These are phyloP conservation scores for Ypsolopha sequella DNA, from an alignment of 2,888 invertebrate species.

Conservation along the genomic window DNA sequence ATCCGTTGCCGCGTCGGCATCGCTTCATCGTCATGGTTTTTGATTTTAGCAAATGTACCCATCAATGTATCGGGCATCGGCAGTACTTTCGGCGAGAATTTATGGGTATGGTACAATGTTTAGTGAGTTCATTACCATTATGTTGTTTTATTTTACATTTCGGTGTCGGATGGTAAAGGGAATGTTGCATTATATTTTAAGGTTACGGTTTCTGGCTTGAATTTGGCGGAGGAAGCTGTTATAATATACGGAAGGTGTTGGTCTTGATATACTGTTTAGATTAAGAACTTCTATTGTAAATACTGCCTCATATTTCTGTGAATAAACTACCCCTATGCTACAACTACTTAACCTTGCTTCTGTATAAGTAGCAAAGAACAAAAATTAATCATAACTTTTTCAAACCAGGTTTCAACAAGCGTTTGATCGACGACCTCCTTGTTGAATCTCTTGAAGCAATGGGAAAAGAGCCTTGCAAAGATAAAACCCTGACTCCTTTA, in stretches of 20 bases:
- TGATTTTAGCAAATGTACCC: conserved; percentile 43
- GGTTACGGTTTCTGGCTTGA: background rate
- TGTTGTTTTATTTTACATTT: conserved; percentile 40
- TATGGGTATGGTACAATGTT: conserved; percentile 32
- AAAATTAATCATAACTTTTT: conserved; percentile 11
- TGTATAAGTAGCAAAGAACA: no score
- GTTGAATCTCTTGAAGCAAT: conserved; percentile 83
- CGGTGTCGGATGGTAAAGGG: conserved; percentile 49
- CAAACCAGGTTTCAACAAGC: conserved; percentile 69
- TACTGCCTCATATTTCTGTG: background rate
- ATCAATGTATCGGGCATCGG: conserved; percentile 35
- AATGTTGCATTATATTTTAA: background rate
- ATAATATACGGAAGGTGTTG: background rate
- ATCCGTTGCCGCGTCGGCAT: conserved; percentile 21
- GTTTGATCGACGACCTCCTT: conserved; percentile 85
- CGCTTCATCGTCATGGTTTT: conserved; percentile 45
- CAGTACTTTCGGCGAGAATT: conserved; percentile 26
- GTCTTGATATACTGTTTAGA: background rate
- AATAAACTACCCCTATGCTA: no score
- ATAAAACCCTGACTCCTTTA: conserved; percentile 66
- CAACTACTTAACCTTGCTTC: no score
- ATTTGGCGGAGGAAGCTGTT: background rate
- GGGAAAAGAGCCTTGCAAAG: conserved; percentile 75
- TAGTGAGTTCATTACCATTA: conserved; percentile 60
- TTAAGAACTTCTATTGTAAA: background rate